These are phyloP conservation scores for Ooceraea biroi DNA, from an alignment of 1,140 invertebrate genomes.

Conservation along the genomic window DNA sequence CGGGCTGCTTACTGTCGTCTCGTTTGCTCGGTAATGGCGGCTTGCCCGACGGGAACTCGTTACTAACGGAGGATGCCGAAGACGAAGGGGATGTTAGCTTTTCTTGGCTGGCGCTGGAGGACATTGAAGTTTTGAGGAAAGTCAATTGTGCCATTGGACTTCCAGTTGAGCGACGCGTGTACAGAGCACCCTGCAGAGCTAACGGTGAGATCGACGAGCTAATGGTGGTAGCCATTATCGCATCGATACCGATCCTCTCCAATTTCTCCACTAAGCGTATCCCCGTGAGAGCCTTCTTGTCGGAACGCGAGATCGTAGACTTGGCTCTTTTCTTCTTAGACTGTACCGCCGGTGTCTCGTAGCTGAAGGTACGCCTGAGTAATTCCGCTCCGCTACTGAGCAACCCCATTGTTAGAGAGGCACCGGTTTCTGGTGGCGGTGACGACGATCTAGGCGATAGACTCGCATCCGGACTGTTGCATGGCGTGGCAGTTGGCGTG, in stretches of 20 bases:
- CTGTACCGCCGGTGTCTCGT: conserved; percentile 80
- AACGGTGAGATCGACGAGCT: conserved; percentile 86
- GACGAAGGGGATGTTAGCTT: conserved; percentile 78
- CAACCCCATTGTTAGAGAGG: conserved; percentile 88
- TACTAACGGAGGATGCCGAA: conserved; percentile 78
- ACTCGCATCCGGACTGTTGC: conserved; percentile 91
- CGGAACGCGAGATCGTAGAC: conserved; percentile 84
- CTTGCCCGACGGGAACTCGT: conserved; percentile 85
- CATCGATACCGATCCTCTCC: conserved; percentile 90
- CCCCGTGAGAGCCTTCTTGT: conserved; percentile 85
- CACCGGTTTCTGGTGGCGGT: conserved; percentile 80
- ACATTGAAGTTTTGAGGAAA: conserved; percentile 88
- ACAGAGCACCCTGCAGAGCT: conserved; percentile 87
- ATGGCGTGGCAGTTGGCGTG: conserved; percentile 93
- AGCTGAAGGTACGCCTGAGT: conserved; percentile 89
- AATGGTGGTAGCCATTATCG: conserved; percentile 87
- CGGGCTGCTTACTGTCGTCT: conserved; percentile 13
- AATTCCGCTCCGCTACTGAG: conserved; percentile 92
- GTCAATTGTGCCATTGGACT: conserved; percentile 92
- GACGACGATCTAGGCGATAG: conserved; percentile 87
- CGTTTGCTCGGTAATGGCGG: conserved; percentile 77
- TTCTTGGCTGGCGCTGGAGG: conserved; percentile 80
- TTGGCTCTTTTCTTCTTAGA: conserved; percentile 84
- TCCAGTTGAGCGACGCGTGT: conserved; percentile 86
- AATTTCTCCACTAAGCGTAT: conserved; percentile 89